Conservation (phyloP, 2,888 invertebrate genomes). For the Pinctada fucata region DNA sequence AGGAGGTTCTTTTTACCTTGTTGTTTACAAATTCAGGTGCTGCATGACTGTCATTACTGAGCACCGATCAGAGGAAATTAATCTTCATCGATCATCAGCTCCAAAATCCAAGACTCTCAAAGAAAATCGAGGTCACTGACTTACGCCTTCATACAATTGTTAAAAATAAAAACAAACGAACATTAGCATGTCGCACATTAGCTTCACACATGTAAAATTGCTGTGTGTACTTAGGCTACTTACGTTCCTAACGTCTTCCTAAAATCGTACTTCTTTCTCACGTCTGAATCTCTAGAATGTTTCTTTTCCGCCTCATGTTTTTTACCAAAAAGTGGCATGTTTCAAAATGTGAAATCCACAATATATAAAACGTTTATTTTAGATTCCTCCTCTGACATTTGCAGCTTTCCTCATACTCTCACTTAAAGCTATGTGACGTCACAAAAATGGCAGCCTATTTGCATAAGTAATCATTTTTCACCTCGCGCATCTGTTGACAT, state of each 20-base stretch:
- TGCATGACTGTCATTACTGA: too few species aligned
- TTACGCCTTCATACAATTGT: too few species aligned
- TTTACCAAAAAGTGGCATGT: slow-evolving; percentile 71
- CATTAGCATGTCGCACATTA: too few species aligned
- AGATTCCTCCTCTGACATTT: neutral
- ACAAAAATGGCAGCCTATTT: slow-evolving; percentile 52
- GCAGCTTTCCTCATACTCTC: slow-evolving; percentile 25
- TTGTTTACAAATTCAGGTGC: too few species aligned
- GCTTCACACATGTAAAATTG: too few species aligned
- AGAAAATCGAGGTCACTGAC: too few species aligned
- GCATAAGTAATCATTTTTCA: slow-evolving; percentile 36
- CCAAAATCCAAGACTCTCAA: too few species aligned
- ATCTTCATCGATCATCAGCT: too few species aligned
- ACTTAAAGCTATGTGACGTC: slow-evolving; percentile 49
- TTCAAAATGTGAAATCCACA: slow-evolving; percentile 24
- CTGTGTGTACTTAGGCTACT: slow-evolving; percentile 45
- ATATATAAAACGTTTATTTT: neutral
- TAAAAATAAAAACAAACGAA: too few species aligned
- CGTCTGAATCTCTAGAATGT: slow-evolving; percentile 59
- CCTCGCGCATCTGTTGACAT: slow-evolving; percentile 34
- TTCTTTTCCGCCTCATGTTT: slow-evolving; percentile 67
- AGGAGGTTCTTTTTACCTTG: too few species aligned
- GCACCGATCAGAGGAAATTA: too few species aligned
- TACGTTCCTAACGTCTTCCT: slow-evolving; percentile 71
- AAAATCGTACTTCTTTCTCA: slow-evolving; percentile 67